Conservation (phyloP, 2,113 vertebrate species). For the Bubalus kerabau region DNA sequence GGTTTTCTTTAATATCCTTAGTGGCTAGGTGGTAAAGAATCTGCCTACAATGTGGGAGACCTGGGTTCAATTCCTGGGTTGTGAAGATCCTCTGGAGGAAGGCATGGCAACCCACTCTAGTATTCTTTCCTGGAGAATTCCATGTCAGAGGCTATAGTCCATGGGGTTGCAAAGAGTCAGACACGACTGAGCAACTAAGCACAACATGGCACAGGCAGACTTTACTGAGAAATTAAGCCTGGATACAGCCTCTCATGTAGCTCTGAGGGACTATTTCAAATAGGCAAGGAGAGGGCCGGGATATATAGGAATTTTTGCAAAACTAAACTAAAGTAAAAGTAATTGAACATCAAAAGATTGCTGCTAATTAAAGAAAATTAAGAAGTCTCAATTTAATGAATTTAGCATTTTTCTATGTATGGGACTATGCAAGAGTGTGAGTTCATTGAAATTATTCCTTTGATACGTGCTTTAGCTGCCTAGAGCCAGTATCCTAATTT, state of each 20-base stretch:
- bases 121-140: not conserved
- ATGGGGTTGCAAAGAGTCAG: not conserved
- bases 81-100: not conserved
- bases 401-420: not conserved
- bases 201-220: not conserved
- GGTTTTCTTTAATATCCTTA: not conserved
- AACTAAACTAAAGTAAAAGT: not conserved
- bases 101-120: not conserved
- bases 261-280: not conserved
- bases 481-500: not conserved
- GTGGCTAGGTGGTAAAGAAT: not conserved
- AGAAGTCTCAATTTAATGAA: not conserved
- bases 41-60: not conserved
- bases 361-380: not conserved
- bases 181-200: not conserved
- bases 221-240: not conserved
- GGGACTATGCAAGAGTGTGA: not conserved
- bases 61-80: not conserved
- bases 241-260: not conserved
- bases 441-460: not conserved
- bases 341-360: not conserved
- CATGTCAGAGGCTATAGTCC: not conserved
- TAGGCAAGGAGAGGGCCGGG: not conserved
- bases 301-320: not conserved
- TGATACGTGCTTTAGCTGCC: not conserved